A percentile compares a stretch with the other conserved stretches of the same genome.
phyloP scores from a whole-genome alignment of 2,888 invertebrate species.

The Timema cristinae region DNA sequence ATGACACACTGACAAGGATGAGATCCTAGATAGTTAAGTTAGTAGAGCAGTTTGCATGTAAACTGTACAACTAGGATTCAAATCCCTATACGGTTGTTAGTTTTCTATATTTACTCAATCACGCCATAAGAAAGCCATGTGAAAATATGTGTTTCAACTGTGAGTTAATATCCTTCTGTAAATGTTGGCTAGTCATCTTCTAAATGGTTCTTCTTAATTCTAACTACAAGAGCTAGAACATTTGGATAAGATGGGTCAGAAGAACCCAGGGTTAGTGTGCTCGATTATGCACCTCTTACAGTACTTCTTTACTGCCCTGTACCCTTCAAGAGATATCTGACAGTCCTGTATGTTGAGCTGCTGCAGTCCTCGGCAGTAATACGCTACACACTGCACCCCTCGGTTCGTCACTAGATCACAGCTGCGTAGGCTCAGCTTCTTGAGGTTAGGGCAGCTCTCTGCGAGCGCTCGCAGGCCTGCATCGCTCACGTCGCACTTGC shows the following conservation, averaged over 20 bases:
- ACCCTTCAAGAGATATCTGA: conserved; percentile 82
- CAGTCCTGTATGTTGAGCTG: conserved; percentile 93
- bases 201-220: too few relatives aligned
- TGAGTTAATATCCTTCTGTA: too few relatives aligned
- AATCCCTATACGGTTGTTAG: too few relatives aligned
- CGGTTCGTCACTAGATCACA: conserved; percentile 89
- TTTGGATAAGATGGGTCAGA: conserved; percentile 48
- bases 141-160: too few relatives aligned
- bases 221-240: neutral
- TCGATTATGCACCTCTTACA: conserved; percentile 91
- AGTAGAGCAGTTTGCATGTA: too few relatives aligned
- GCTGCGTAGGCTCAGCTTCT: conserved; percentile 83
- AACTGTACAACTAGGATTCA: too few relatives aligned
- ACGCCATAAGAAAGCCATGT: too few relatives aligned
- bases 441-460: conserved; percentile 84
- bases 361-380: conserved; percentile 83
- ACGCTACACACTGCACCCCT: conserved; percentile 82
- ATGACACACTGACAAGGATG: too few relatives aligned
- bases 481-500: conserved; percentile 92
- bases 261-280: conserved; percentile 93
- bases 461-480: conserved; percentile 81
- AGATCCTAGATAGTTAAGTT: too few relatives aligned
- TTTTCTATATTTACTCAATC: too few relatives aligned
- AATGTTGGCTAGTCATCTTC: too few relatives aligned
- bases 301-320: conserved; percentile 86